phyloP scores from a whole-genome alignment of 2,888 invertebrate genomes.

The Choreutis nemorana region DNA sequence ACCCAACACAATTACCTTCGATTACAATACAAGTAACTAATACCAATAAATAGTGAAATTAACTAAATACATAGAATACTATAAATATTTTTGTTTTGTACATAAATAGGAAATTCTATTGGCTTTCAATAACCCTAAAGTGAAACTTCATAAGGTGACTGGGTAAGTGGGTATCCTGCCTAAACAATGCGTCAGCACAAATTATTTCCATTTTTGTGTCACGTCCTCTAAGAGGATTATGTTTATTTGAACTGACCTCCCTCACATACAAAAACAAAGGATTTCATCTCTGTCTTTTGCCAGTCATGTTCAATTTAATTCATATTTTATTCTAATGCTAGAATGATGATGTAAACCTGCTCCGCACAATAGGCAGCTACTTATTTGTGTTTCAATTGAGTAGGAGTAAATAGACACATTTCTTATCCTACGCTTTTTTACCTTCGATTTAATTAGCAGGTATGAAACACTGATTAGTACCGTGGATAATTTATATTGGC shows the following conservation, averaged over 20 bases:
- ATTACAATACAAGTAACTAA: too few species aligned
- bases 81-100: too few species aligned
- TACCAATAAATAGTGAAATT: too few species aligned
- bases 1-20: too few species aligned
- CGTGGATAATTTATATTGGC: conserved; percentile 18
- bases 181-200: conserved; percentile 52
- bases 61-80: too few species aligned
- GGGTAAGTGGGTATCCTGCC: conserved; percentile 16
- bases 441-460: conserved; percentile 28
- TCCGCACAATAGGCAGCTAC: conserved; percentile 17
- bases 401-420: conserved; percentile 27
- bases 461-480: too few species aligned
- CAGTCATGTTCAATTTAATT: conserved; percentile 4
- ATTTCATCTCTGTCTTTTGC: conserved; percentile 7
- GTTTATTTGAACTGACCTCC: conserved; percentile 32
- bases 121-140: too few species aligned
- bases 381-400: conserved; percentile 14
- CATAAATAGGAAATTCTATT: too few species aligned
- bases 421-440: conserved; percentile 29
- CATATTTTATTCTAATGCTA: conserved; percentile 10
- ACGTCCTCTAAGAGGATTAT: conserved; percentile 43
- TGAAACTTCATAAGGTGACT: too few species aligned
- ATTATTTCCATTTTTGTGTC: conserved; percentile 38
- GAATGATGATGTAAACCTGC: conserved; percentile 13
- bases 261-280: conserved; percentile 36